Base-by-base conservation (phyloP, 2,888 invertebrate species). In the Phymatocera aterrima region DNA sequence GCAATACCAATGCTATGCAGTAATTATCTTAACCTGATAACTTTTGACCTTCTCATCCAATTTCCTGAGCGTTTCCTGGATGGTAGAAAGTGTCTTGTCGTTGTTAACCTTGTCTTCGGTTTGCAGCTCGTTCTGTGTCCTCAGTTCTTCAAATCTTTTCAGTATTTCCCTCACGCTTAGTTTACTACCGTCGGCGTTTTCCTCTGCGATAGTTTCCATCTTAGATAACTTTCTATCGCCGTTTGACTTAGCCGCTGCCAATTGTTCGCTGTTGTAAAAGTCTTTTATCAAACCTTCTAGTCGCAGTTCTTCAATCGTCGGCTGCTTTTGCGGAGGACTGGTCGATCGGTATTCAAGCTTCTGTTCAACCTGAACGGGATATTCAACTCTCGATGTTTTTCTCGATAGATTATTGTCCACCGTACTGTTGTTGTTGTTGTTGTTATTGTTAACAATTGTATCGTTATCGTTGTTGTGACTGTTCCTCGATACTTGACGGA, bases 151-250 rank as follows among this genome's bases (percentile, higher is more conserved):
- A 91, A 96, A 96, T 82, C 96, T 92, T 77, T 96, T 96, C 84
- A 96, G 92, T 84, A 96, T 96, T 88, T 96, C 96, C 88, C 95
- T 95, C 82, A 96, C 96, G 82, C 96, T 96, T 86, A 96, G 93
- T 91, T 96, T 96, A n/a, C 94, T 94, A 0, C 86, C 88, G 88
- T 96, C 96, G 64, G 92, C 92, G 46, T 93, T 93, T 86, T 96
- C 96, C 90, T 96, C 96, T 79, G 95, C 93, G 82, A 96, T 96
- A 72, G 96, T 96, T 90, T 96, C 96, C 96, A 96, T 96, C 79
- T 89, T 90, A 0, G 88, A 87, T 37, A 87, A 74, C 72, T 89
- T 89, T 5, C 88, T 82, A 12, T 88, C 87, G 4, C 86, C 86
- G 64, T 85, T 83, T 1, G 80, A 79, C 12, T 80, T 80, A 15